Conservation (phyloP, 1,140 invertebrate species). For the Aphelenchoides avenae region DNA sequence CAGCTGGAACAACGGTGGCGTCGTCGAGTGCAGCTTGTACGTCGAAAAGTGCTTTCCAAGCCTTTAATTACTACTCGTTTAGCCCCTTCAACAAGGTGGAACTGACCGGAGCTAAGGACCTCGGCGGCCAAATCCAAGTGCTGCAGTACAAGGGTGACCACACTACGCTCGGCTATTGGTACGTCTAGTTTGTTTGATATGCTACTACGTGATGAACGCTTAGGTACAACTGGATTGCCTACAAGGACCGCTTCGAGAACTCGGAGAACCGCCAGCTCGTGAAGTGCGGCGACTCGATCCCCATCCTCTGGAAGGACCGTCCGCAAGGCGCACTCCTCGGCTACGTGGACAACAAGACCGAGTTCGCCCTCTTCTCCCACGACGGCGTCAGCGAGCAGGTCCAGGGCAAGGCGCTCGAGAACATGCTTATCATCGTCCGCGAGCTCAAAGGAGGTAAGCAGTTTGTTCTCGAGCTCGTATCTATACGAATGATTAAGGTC, state of each 20-base stretch:
- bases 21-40: too few relatives aligned
- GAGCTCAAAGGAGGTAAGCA: constrained; percentile 35
- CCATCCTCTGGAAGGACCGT: constrained; percentile 32
- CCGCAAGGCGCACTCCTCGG: too few relatives aligned
- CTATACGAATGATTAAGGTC: too few relatives aligned
- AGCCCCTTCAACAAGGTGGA: too few relatives aligned
- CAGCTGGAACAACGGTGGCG: constrained; percentile 44
- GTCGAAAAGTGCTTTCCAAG: too few relatives aligned
- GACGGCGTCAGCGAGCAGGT: constrained; percentile 32
- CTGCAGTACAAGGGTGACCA: constrained; percentile 37
- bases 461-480: too few relatives aligned
- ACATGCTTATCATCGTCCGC: constrained; percentile 47
- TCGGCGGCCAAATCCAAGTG: too few relatives aligned
- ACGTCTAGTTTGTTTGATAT: too few relatives aligned
- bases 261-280: constrained; percentile 23
- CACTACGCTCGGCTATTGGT: constrained; percentile 31
- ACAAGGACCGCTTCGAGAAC: constrained; percentile 38
- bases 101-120: constrained; percentile 22
- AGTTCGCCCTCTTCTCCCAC: constrained; percentile 31
- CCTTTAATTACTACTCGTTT: too few relatives aligned
- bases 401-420: constrained; percentile 24
- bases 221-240: too few relatives aligned
- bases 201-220: constrained; percentile 27
- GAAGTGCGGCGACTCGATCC: too few relatives aligned
- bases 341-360: too few relatives aligned